Conservation (phyloP, 2,888 invertebrate species). For the Ophion costatus region DNA sequence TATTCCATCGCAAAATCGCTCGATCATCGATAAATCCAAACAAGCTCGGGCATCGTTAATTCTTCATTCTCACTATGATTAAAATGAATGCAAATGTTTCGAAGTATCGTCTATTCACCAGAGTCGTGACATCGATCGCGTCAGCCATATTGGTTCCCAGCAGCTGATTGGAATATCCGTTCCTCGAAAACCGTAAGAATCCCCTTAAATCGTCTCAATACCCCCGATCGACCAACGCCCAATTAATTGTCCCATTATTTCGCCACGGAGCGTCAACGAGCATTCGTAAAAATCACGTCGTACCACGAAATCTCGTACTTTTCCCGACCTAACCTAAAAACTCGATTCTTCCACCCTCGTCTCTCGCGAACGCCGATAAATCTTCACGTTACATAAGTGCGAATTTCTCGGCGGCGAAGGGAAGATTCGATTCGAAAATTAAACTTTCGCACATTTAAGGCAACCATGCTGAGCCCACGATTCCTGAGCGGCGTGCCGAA, state of each 20-base stretch:
- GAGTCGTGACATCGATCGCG: slow-evolving; percentile 52
- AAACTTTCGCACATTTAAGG: slow-evolving; percentile 40
- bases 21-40: not conserved
- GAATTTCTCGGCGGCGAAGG: slow-evolving; percentile 1
- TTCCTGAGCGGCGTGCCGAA: slow-evolving; percentile 73
- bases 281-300: not conserved
- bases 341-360: not conserved
- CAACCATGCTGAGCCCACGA: slow-evolving; percentile 77
- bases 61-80: not conserved
- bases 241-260: not conserved
- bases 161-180: slow-evolving; percentile 65
- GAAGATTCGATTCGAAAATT: not conserved
- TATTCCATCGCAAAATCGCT: not conserved
- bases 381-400: slow-evolving; percentile 56
- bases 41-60: not conserved
- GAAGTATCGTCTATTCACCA: slow-evolving; percentile 13
- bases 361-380: not conserved
- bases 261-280: not conserved
- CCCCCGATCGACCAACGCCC: not conserved
- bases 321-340: slow-evolving; percentile 24
- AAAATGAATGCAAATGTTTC: no score
- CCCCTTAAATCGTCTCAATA: slow-evolving; percentile 20
- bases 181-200: slow-evolving; percentile 52
- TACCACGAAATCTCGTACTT: not conserved
- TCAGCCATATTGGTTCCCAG: slow-evolving; percentile 63